A percentile compares a stretch with the other conserved stretches of the same genome.
phyloP scores from a whole-genome alignment of 2,113 vertebrate genomes.

The Columbina picui region DNA sequence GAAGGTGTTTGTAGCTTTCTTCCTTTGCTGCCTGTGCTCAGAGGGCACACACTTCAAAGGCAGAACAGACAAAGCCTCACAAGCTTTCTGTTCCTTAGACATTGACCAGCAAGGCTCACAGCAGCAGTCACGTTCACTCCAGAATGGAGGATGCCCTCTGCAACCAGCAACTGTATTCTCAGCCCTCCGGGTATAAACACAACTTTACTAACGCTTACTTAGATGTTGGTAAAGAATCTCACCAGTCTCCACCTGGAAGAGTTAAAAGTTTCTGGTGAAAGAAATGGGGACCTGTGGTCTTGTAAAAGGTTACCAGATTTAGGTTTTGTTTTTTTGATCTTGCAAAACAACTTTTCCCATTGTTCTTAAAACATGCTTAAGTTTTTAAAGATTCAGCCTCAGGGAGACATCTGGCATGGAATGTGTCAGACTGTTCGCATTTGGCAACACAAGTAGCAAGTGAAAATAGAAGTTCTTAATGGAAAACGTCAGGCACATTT shows the following conservation, averaged over 20 bases:
- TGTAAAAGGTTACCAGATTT: background rate
- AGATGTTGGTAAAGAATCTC: background rate
- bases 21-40: background rate
- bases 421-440: background rate
- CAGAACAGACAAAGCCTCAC: background rate
- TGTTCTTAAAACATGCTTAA: background rate
- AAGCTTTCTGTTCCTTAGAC: background rate
- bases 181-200: background rate
- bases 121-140: background rate
- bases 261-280: background rate
- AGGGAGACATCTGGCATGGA: background rate
- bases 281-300: background rate
- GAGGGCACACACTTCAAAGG: background rate
- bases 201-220: background rate
- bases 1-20: background rate
- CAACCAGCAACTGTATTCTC: background rate
- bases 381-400: background rate
- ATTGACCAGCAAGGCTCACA: background rate
- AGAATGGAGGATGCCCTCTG: background rate
- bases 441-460: background rate
- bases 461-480: slow-evolving; percentile 25
- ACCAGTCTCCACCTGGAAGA: background rate
- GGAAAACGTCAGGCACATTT: background rate
- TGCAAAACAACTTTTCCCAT: slow-evolving; percentile 29
- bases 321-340: background rate